phyloP scores from a whole-genome alignment of 2,797 vertebrate species.

The Cynopterus sphinx region DNA sequence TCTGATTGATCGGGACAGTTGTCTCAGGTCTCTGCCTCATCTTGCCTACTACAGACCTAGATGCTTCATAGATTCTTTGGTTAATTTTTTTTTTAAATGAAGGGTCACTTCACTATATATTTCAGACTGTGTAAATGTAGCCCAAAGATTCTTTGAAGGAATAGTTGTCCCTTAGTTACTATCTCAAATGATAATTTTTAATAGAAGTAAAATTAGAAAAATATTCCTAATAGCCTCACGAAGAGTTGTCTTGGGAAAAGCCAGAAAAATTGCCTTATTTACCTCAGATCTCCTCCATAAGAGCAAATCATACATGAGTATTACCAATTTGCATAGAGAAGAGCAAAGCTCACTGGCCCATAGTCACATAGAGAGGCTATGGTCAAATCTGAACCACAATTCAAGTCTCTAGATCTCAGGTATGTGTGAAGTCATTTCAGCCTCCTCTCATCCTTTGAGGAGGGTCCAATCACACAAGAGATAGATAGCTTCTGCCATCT shows the following conservation, averaged over 20 bases:
- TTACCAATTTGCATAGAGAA: not conserved
- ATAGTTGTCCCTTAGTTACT: not conserved
- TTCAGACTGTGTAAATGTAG: not conserved
- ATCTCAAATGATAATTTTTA: not conserved
- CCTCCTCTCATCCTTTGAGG: not conserved
- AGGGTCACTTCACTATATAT: not conserved
- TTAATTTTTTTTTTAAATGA: not conserved
- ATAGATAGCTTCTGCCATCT: not conserved
- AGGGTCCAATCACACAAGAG: not conserved
- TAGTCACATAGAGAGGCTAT: not conserved
- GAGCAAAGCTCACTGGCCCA: not conserved
- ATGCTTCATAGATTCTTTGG: not conserved
- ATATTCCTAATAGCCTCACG: not conserved
- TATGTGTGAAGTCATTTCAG: not conserved
- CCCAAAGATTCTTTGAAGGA: not conserved
- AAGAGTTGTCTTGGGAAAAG: not conserved
- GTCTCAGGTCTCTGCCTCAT: slow-evolving; percentile 11
- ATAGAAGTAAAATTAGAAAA: not conserved
- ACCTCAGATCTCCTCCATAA: not conserved
- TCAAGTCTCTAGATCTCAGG: not conserved
- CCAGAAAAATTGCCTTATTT: not conserved
- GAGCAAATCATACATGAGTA: not conserved
- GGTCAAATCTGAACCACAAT: not conserved
- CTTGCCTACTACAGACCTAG: not conserved
- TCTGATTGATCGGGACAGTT: slow-evolving; percentile 55